These are phyloP conservation scores for Isaurus tuberculatus DNA, from an alignment of 92 coral and sea anemone genomes.

Conservation along the genomic window DNA sequence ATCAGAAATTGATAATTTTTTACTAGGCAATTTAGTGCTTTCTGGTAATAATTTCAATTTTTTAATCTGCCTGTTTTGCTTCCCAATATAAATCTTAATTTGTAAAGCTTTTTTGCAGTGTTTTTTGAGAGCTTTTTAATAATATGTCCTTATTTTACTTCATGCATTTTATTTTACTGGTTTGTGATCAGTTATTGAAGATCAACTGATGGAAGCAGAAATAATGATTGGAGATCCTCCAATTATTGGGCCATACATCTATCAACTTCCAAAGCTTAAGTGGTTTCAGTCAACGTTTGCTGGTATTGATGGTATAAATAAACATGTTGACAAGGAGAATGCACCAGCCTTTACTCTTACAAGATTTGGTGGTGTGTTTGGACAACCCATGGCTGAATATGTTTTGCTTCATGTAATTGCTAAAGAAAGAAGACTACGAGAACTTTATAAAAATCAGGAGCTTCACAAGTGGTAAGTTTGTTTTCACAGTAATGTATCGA, in stretches of 20 bases:
- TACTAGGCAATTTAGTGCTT: no score
- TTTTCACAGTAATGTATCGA: no score
- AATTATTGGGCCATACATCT: constrained; percentile 42
- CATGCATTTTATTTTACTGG: not conserved
- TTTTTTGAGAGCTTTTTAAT: no score
- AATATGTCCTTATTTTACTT: not conserved
- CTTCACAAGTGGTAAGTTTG: constrained; percentile 69
- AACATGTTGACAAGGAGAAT: constrained; percentile 55
- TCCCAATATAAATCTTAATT: no score
- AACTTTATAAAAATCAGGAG: constrained; percentile 68
- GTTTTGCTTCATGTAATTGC: constrained; percentile 87
- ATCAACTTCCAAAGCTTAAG: constrained; percentile 73
- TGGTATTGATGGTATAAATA: constrained; percentile 69
- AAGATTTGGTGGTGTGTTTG: constrained; percentile 84
- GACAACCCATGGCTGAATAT: constrained; percentile 79
- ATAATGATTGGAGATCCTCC: constrained; percentile 75
- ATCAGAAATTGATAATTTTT: no score
- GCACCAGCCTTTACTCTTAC: constrained; percentile 70
- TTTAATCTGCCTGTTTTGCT: no score
- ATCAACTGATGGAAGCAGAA: constrained; percentile 75
- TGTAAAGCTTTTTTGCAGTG: no score
- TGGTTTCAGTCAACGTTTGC: constrained; percentile 97
- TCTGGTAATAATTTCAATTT: no score
- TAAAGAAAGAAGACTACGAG: constrained; percentile 74
- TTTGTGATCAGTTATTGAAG: constrained; percentile 30